phyloP scores from a whole-genome alignment of 1,140 invertebrate genomes.

The Trachymyrmex septentrionalis region DNA sequence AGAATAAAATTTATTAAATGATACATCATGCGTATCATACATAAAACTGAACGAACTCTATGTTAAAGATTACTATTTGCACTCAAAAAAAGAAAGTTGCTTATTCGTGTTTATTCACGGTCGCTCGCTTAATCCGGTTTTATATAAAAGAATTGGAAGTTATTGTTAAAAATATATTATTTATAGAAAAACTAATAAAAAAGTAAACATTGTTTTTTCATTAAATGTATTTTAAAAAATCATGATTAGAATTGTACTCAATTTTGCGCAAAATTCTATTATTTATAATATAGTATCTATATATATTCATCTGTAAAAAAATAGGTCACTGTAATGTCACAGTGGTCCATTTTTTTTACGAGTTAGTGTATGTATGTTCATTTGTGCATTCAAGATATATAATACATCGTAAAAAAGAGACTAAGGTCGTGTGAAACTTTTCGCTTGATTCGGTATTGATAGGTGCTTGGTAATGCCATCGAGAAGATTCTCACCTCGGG shows the following conservation, averaged over 20 bases:
- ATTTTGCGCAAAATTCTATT: neutral
- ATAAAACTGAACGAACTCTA: too few relatives aligned
- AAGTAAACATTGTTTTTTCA: neutral
- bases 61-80: too few relatives aligned
- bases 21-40: too few relatives aligned
- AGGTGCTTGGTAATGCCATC: slow-evolving; percentile 92
- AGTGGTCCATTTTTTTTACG: too few relatives aligned
- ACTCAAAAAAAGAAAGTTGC: neutral
- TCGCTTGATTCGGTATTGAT: slow-evolving; percentile 23
- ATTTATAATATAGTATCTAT: neutral
- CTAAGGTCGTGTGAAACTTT: neutral
- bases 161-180: neutral
- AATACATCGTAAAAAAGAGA: neutral
- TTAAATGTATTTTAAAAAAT: neutral
- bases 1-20: too few relatives aligned
- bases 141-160: neutral
- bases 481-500: slow-evolving; percentile 90
- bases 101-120: neutral
- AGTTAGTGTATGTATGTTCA: neutral
- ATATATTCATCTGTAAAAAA: too few relatives aligned
- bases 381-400: neutral
- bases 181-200: neutral
- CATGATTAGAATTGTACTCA: neutral
- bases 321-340: too few relatives aligned
- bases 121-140: neutral